Evolutionary conservation across 92 coral and sea anemone genomes (phyloP), one percentile per base, ranked within the genome.

Genomic region (Phenganax subtilis): DNA sequence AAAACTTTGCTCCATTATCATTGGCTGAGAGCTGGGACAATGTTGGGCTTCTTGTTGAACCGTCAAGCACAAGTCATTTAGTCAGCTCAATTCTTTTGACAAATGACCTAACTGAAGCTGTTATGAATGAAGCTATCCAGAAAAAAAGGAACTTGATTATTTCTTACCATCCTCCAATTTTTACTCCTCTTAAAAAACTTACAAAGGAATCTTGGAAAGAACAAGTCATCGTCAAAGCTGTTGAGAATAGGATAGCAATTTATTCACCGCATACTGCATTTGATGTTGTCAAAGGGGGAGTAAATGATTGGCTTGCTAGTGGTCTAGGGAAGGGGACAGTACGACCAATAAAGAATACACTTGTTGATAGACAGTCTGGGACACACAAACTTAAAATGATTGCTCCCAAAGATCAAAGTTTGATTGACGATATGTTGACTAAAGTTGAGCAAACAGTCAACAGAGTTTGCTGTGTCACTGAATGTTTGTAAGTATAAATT

Each of bases 261-360:
- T 92, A 92, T 76, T 96, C 99, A 9, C 99, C 99, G 4, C 99
- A 96, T 76, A 96, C 99, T 17, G 91, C 97, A 0, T 96, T 96
- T 87, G 99, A 96, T 87, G 92, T 93, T 44, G 96, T 96, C n/a
- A 84, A 88, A 44, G 89, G 90, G 82, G 99, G 99, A 54, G 93
- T 96, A 6, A 96, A 96, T 84, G 99, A 96, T 86, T 96, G 99
- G 99, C 91, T 96, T 37, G 99, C 99, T 0, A 77, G 90, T 54
- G 99, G 97, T 51, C 82, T 96, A 20, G 99, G 99, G 44, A 77
- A 68, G 6, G 93, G 90, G 31, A 12, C 62, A 11, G 90, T 92
- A 5, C 72, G 57, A 44, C 97, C 97, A 5, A 75, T 96, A 17
- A 63, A 59, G 51, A 53, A 81, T 69, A 83, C 96, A 29, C 25